phyloP scores from a whole-genome alignment of 2,888 invertebrate genomes.

The Danaus chrysippus region DNA sequence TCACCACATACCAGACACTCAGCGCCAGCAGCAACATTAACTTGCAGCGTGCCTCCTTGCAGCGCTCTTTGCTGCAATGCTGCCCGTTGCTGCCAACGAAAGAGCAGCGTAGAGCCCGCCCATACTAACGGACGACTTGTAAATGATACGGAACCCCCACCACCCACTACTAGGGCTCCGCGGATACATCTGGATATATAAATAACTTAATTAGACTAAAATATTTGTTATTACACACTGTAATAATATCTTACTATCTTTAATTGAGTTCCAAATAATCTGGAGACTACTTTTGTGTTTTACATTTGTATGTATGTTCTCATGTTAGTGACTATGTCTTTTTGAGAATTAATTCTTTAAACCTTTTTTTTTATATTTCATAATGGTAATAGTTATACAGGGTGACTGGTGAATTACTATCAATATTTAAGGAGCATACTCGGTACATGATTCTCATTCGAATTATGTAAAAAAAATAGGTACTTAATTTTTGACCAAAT shows the following conservation, averaged over 20 bases:
- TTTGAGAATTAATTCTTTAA: background rate
- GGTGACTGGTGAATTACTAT: too few relatives aligned
- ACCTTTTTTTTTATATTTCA: background rate
- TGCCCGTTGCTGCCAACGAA: constrained; percentile 82
- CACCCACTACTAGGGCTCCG: constrained; percentile 66
- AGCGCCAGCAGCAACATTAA: constrained; percentile 89
- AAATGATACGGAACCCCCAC: constrained; percentile 74
- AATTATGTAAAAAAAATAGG: too few relatives aligned
- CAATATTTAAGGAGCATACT: too few relatives aligned
- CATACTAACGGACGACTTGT: constrained; percentile 80
- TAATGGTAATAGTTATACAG: too few relatives aligned
- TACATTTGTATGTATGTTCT: too few relatives aligned
- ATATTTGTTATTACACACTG: too few relatives aligned
- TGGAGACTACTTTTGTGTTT: too few relatives aligned
- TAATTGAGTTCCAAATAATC: too few relatives aligned
- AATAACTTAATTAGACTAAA: background rate
- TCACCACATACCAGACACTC: constrained; percentile 88
- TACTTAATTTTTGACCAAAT: too few relatives aligned
- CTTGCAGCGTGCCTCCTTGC: constrained; percentile 91
- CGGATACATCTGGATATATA: constrained; percentile 52
- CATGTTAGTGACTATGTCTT: too few relatives aligned
- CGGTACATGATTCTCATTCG: too few relatives aligned
- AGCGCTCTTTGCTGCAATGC: constrained; percentile 51
- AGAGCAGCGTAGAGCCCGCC: constrained; percentile 79
- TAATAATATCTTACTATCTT: too few relatives aligned